A percentile compares a stretch with the other conserved stretches of the same genome.
Conservation (phyloP, 2,797 vertebrate species). For the Peromyscus nudipes region DNA sequence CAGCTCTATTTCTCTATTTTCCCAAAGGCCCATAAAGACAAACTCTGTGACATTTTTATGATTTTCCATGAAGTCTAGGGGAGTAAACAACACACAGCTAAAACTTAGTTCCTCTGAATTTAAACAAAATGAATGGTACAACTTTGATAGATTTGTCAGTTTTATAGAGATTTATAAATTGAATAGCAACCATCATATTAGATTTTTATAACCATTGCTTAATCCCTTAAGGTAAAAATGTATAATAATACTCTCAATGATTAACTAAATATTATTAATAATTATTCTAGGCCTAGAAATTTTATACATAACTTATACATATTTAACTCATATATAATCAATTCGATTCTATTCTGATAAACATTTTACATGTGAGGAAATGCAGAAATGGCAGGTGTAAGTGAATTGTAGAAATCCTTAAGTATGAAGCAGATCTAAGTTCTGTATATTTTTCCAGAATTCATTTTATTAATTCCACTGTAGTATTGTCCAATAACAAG, state of each 20-base stretch:
- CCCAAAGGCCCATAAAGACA: conserved; percentile 43
- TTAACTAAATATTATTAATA: background rate
- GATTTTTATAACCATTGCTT: background rate
- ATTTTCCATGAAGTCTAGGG: conserved; percentile 37
- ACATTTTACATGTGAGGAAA: background rate
- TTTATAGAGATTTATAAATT: background rate
- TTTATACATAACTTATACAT: background rate
- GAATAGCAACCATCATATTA: too few species aligned
- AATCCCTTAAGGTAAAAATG: background rate
- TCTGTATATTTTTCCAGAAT: background rate
- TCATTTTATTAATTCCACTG: accelerated
- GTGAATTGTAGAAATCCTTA: background rate
- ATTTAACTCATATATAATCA: background rate
- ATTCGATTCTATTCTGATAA: background rate
- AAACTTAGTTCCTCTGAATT: conserved; percentile 23
- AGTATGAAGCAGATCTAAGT: background rate
- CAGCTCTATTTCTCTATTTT: conserved; percentile 15
- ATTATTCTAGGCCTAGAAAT: background rate
- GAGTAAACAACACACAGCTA: background rate
- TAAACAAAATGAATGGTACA: background rate
- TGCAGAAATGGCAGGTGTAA: accelerated
- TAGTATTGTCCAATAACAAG: background rate
- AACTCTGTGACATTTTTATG: conserved; percentile 67
- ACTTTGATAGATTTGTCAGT: background rate
- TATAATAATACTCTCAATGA: background rate